These are phyloP conservation scores for Zoanthus gigantus DNA, from an alignment of 92 coral and sea anemone genomes.

Conservation along the genomic window DNA sequence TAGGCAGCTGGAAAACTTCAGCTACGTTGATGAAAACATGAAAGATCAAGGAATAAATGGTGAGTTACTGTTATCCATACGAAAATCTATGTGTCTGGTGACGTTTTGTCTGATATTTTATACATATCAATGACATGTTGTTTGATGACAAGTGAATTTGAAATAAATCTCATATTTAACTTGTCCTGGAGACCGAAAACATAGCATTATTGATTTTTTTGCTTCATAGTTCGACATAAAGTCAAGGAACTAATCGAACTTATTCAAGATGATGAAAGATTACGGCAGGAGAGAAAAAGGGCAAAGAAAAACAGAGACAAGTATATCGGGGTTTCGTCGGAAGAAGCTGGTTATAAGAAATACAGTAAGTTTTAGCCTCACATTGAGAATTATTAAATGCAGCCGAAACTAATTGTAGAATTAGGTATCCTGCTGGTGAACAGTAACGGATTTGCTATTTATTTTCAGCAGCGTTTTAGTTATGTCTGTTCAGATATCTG, in stretches of 20 bases:
- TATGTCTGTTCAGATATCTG: too few species aligned
- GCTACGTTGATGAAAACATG: constrained; percentile 87
- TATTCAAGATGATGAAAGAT: constrained; percentile 93
- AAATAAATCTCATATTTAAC: not conserved
- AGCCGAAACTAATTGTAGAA: too few species aligned
- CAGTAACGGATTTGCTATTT: too few species aligned
- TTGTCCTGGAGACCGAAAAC: not conserved
- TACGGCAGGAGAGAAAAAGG: constrained; percentile 88
- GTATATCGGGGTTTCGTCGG: constrained; percentile 91
- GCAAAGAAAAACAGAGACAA: constrained; percentile 96
- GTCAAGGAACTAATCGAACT: constrained; percentile 93
- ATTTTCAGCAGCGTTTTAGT: too few species aligned
- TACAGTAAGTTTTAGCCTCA: constrained; percentile 74
- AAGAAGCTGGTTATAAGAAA: constrained; percentile 67
- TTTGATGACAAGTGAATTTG: not conserved
- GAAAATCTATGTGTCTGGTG: not conserved
- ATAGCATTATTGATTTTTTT: not conserved
- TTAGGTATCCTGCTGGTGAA: too few species aligned
- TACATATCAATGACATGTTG: constrained; percentile 7
- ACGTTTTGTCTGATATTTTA: not conserved
- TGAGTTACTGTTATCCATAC: constrained; percentile 45
- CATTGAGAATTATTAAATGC: too few species aligned
- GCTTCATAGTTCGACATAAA: constrained; percentile 90
- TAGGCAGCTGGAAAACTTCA: constrained; percentile 89
- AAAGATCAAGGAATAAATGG: constrained; percentile 98